Conservation (phyloP, 2,888 invertebrate species). For the Gymnosoma rotundatum region DNA sequence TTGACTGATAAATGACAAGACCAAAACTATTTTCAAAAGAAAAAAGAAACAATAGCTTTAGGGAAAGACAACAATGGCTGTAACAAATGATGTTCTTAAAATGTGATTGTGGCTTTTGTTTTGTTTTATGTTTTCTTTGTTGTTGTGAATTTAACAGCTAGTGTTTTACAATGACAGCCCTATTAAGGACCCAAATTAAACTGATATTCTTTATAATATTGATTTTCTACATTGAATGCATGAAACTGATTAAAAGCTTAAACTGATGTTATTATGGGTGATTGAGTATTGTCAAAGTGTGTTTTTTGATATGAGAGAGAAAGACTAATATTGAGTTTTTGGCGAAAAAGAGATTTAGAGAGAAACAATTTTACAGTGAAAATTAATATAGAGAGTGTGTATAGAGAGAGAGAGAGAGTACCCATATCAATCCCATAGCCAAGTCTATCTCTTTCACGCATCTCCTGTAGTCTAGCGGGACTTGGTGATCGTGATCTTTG, state of each 20-base stretch:
- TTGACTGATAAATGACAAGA: constrained; percentile 38
- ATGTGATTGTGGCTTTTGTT: constrained; percentile 12
- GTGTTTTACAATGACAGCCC: neutral
- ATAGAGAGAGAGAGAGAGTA: constrained; percentile 77
- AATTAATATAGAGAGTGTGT: constrained; percentile 59
- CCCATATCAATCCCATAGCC: constrained; percentile 83
- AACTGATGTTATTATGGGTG: constrained; percentile 24
- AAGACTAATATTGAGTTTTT: constrained; percentile 41
- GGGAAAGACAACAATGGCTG: constrained; percentile 54
- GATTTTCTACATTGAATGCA: constrained; percentile 3
- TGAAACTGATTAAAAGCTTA: constrained; percentile 5
- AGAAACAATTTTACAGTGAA: constrained; percentile 42
- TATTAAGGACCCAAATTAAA: neutral
- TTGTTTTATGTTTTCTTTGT: constrained; percentile 41
- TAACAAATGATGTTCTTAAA: constrained; percentile 40
- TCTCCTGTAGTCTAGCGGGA: constrained; percentile 83
- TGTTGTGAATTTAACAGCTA: constrained; percentile 15
- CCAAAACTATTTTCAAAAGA: constrained; percentile 45
- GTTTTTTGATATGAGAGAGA: constrained; percentile 33
- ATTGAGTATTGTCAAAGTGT: constrained; percentile 33
- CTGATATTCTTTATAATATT: constrained; percentile 5
- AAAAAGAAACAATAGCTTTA: constrained; percentile 45
- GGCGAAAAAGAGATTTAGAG: constrained; percentile 37
- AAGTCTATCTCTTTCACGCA: constrained; percentile 83
- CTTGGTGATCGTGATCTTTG: constrained; percentile 83